These are phyloP conservation scores for Subacronicta megacephala DNA, from an alignment of 2,888 invertebrate species.

Conservation along the genomic window DNA sequence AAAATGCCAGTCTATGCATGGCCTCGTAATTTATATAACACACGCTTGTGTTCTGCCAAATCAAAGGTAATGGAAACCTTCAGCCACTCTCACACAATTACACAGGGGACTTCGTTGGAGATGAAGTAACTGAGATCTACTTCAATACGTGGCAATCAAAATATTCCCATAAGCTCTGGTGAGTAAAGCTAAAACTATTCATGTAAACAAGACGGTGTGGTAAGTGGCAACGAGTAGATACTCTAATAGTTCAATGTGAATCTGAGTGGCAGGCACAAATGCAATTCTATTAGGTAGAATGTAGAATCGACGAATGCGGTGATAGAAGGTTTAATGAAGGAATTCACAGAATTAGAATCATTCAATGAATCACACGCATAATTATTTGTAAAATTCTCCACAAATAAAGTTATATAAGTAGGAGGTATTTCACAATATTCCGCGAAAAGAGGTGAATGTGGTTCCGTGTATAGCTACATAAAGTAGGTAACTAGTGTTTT, in stretches of 20 bases:
- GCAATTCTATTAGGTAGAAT: constrained; percentile 1
- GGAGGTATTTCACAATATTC: constrained; percentile 9
- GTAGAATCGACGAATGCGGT: neutral
- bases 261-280: neutral
- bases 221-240: too few relatives aligned
- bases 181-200: neutral
- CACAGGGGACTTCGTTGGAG: neutral
- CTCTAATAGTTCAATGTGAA: too few relatives aligned
- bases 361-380: too few relatives aligned
- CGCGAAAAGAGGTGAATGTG: neutral
- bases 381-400: too few relatives aligned
- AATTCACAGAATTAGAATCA: too few relatives aligned
- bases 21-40: too few relatives aligned
- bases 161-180: neutral
- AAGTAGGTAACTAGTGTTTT: too few relatives aligned
- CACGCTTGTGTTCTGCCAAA: too few relatives aligned
- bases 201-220: constrained; percentile 1
- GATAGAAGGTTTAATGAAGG: too few relatives aligned
- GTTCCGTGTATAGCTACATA: too few relatives aligned
- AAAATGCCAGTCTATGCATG: too few relatives aligned
- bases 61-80: neutral
- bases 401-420: too few relatives aligned
- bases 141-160: neutral
- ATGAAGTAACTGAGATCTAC: neutral
- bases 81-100: neutral